Evolutionary conservation across 2,797 vertebrate genomes (phyloP).

Genomic region (Chrysocyon brachyurus): DNA sequence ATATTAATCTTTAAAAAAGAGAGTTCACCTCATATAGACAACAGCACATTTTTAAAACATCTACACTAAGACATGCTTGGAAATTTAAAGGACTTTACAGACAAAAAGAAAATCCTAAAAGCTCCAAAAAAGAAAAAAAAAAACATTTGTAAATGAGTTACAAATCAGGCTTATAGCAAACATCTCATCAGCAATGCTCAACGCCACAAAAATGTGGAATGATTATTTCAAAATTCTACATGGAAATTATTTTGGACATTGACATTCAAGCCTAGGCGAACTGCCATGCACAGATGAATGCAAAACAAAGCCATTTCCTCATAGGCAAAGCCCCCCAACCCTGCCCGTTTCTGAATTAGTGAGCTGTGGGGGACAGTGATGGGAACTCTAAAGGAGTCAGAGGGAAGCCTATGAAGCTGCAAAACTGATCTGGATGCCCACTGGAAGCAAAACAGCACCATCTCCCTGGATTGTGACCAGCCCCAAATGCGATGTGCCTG

Average conservation of each 20-base stretch:
- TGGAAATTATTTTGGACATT: not conserved
- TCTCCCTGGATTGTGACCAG: too few relatives aligned
- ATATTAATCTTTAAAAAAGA: not conserved
- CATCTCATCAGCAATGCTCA: not conserved
- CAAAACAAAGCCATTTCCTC: not conserved
- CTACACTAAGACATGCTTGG: not conserved
- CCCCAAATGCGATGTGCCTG: too few relatives aligned
- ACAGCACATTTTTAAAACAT: not conserved
- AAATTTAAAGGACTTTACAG: not conserved
- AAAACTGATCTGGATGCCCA: rapidly evolving
- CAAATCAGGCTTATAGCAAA: not conserved
- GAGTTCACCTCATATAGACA: not conserved
- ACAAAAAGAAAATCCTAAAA: not conserved
- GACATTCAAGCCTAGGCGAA: not conserved
- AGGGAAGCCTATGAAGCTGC: too few relatives aligned
- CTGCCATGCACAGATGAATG: rapidly evolving
- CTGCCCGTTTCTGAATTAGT: not conserved
- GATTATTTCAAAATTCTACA: not conserved
- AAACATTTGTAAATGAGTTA: not conserved
- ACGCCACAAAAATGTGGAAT: rapidly evolving
- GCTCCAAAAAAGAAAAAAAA: not conserved
- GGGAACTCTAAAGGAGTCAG: not conserved
- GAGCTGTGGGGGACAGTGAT: not conserved
- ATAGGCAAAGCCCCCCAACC: not conserved
- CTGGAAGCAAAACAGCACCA: not conserved